Evolutionary conservation across 2,797 vertebrate species (phyloP), one percentile per base, ranked within the genome.

Genomic region (Trachurus trachurus): DNA sequence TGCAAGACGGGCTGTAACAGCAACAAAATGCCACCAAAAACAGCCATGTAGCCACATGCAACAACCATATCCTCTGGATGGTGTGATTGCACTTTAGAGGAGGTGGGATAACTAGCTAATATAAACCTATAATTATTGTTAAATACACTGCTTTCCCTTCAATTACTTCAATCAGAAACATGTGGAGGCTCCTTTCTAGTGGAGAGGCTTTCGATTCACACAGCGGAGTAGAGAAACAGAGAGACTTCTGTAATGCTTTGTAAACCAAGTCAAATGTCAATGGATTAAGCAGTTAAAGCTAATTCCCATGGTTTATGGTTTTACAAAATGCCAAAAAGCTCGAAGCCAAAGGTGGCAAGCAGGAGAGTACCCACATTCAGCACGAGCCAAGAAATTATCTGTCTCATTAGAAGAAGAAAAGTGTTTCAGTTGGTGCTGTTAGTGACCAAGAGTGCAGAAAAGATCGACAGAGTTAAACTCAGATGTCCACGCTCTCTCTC

Each of bases 231-330:
- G 69, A 60, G 50, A 64, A 88, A 86, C 59, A 74, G 45, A 78
- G 58, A 58, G 72, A 78, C 70, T 12, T 88, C 64, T 72, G 72
- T 82, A 76, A 81, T 12, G 52, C 66, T 82, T 80, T 88, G 71
- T 80, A 82, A 86, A 91, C 78, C 70, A 82, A 89, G 80, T 87
- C 80, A 85, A 88, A 90, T 83, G 79, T 91, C 82, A 90, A 74
- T 66, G 66, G 66, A 68, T 84, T 76, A 57, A 71, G 76, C 78
- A 84, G 87, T 87, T 84, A 90, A 90, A 88, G 78, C 70, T 85
- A 85, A 89, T 92, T 83, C 88, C 85, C 78, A 84, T 76, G 81
- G 84, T 89, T 87, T 88, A 84, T 83, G 83, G 88, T 84, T 70
- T 82, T 90, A 79, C 75, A 74, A 90, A 92, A 86, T 59, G 59